Evolutionary conservation across 2,113 vertebrate species (phyloP).

Genomic region (Neodon shergylaensis): DNA sequence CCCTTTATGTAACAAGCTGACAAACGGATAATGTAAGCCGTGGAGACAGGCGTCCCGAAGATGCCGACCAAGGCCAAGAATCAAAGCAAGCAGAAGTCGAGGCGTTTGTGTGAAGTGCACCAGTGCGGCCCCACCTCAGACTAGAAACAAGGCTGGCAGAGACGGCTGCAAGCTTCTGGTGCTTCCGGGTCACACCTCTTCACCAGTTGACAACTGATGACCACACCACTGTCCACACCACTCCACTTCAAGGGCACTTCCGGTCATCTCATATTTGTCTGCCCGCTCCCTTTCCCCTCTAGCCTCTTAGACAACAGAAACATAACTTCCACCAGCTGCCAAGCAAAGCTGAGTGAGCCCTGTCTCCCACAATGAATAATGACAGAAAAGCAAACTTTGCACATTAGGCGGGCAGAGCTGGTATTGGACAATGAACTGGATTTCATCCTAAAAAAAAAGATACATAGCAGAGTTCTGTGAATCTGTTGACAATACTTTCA

Average conservation of each 20-base stretch:
- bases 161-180: neutral
- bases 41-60: conserved; percentile 33
- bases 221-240: neutral
- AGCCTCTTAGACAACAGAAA: neutral
- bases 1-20: conserved; percentile 45
- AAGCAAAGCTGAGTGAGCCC: neutral
- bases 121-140: neutral
- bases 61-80: neutral
- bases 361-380: neutral
- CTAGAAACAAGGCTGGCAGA: neutral
- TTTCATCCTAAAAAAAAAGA: conserved; percentile 2
- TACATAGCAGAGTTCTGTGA: neutral
- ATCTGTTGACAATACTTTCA: neutral
- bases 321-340: neutral
- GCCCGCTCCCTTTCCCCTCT: neutral
- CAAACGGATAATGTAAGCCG: conserved; percentile 13
- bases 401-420: neutral
- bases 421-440: neutral
- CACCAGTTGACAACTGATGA: neutral
- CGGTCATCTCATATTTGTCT: neutral
- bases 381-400: conserved; percentile 25
- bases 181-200: neutral
- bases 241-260: neutral
- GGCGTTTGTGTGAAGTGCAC: neutral
- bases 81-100: neutral